Conservation (phyloP, 2,797 vertebrate species). For the Pteronotus mesoamericanus region DNA sequence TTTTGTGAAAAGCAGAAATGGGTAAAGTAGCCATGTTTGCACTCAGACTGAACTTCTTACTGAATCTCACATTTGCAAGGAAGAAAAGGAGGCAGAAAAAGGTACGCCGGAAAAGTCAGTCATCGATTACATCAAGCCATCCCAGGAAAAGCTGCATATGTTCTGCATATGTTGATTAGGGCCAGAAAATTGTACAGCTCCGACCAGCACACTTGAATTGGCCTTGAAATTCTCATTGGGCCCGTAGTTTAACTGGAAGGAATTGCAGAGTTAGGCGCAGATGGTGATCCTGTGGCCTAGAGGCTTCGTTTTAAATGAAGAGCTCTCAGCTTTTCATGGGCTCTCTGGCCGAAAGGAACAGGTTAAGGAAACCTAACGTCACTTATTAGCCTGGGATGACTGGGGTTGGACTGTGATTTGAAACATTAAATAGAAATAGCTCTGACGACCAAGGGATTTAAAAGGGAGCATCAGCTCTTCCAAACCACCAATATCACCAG, state of each 20-base stretch:
- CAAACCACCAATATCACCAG: neutral
- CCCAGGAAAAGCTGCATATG: neutral
- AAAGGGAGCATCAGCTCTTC: neutral
- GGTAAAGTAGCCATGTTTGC: neutral
- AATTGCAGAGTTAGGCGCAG: neutral
- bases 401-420: neutral
- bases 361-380: conserved; percentile 9
- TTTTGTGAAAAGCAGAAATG: neutral
- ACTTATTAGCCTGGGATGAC: neutral
- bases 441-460: neutral
- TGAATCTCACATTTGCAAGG: neutral
- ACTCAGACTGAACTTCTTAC: neutral
- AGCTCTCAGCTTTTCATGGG: neutral
- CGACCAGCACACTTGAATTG: neutral
- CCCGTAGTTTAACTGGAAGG: neutral
- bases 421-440: neutral
- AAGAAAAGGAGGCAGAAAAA: neutral
- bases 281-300: neutral
- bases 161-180: neutral
- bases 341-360: neutral
- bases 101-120: neutral
- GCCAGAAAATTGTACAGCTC: neutral
- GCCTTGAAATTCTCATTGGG: neutral
- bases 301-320: conserved; percentile 24
- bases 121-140: neutral